phyloP scores from a whole-genome alignment of 1,140 invertebrate species.

The Rhagoletis pomonella region DNA sequence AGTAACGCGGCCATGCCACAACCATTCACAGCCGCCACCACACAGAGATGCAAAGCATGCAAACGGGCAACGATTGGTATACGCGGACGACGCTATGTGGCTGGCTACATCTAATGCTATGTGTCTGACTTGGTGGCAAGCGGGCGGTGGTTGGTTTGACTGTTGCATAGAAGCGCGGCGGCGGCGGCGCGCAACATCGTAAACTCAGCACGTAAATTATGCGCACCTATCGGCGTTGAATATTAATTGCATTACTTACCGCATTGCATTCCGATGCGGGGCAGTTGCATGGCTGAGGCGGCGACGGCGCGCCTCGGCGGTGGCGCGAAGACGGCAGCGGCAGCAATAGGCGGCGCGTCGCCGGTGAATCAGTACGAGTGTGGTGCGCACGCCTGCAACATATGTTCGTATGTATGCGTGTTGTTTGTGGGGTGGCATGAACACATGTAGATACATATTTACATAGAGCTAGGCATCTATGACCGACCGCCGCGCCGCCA shows the following conservation, averaged over 20 bases:
- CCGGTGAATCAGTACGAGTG: constrained; percentile 15
- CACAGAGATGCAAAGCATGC: not conserved
- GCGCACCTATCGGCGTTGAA: constrained; percentile 74
- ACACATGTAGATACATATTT: too few species aligned
- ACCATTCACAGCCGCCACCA: not conserved
- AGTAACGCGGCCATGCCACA: not conserved
- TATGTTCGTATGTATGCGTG: not conserved
- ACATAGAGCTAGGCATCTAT: too few species aligned
- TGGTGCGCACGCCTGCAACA: constrained; percentile 9
- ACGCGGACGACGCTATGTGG: too few species aligned
- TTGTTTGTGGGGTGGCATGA: too few species aligned
- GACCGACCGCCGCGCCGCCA: too few species aligned
- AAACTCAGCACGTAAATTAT: constrained; percentile 75
- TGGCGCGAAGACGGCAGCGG: not conserved
- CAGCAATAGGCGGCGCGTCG: constrained; percentile 10
- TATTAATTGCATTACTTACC: constrained; percentile 72
- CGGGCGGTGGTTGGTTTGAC: not conserved
- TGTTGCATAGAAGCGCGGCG: not conserved
- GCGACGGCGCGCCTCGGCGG: not conserved
- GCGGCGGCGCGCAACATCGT: constrained; percentile 59
- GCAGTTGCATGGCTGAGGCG: not conserved
- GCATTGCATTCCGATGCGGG: constrained; percentile 39
- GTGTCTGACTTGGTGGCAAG: not conserved
- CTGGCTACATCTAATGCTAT: too few species aligned
- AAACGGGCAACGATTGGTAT: too few species aligned